These are phyloP conservation scores for Cryptus armator DNA, from an alignment of 2,888 invertebrate species.

Conservation along the genomic window DNA sequence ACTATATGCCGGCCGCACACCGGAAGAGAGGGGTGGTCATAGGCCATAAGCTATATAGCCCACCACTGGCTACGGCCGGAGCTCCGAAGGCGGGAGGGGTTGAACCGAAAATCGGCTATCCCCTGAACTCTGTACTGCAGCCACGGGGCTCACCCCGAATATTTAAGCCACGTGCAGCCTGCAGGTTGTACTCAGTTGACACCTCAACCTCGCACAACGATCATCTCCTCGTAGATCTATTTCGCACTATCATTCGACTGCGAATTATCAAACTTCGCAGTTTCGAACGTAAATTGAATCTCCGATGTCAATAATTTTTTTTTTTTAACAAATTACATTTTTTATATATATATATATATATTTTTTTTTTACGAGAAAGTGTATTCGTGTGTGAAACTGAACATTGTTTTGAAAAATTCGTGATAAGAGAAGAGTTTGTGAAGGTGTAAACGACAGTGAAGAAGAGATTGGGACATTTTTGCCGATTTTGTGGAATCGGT, in stretches of 20 bases:
- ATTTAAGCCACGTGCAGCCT: constrained; percentile 77
- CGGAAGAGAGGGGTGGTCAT: constrained; percentile 41
- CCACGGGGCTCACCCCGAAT: constrained; percentile 59
- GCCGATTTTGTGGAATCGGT: background rate
- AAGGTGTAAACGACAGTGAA: background rate
- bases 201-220: constrained; percentile 65
- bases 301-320: background rate
- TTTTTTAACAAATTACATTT: background rate
- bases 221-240: constrained; percentile 43
- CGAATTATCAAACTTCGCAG: constrained; percentile 8
- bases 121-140: constrained; percentile 32
- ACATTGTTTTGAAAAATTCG: background rate
- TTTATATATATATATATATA: background rate
- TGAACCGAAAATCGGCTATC: constrained; percentile 61
- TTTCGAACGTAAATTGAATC: background rate
- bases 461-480: background rate
- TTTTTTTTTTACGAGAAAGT: background rate
- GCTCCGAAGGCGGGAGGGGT: constrained; percentile 53
- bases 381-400: background rate
- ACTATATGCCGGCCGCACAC: background rate
- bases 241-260: background rate
- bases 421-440: constrained; percentile 13
- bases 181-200: constrained; percentile 76
- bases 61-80: constrained; percentile 44
- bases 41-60: constrained; percentile 55